phyloP scores from a whole-genome alignment of 1,140 invertebrate species.

The Gyrodactylus bullatarudis region DNA sequence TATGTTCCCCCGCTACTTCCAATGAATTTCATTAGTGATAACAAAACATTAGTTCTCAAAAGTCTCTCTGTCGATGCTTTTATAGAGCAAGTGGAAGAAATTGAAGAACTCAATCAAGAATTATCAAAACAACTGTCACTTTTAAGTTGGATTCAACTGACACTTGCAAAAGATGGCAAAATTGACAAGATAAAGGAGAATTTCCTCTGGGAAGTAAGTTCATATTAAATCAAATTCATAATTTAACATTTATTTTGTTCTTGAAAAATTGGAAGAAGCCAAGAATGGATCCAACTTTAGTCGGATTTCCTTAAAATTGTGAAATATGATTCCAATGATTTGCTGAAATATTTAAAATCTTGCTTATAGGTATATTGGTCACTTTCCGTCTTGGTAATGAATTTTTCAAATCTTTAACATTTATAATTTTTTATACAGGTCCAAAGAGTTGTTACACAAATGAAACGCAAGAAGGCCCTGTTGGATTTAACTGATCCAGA shows the following conservation, averaged over 20 bases:
- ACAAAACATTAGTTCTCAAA: neutral
- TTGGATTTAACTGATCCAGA: neutral
- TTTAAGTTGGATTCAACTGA: neutral
- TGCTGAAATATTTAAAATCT: neutral
- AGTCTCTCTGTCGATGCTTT: neutral
- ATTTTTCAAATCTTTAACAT: neutral
- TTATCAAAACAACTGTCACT: neutral
- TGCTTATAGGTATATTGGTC: neutral
- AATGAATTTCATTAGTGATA: neutral
- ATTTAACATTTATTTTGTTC: too few relatives aligned
- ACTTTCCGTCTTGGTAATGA: neutral
- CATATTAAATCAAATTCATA: too few relatives aligned
- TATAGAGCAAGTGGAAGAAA: neutral
- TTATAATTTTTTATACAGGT: neutral
- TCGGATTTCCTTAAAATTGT: too few relatives aligned
- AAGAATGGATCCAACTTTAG: too few relatives aligned
- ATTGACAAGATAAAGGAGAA: neutral
- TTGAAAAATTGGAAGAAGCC: too few relatives aligned
- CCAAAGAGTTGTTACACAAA: neutral
- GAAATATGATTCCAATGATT: neutral
- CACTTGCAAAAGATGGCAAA: neutral
- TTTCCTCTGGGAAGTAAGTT: neutral
- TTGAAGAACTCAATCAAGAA: neutral
- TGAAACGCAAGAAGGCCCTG: neutral
- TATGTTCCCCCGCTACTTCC: neutral